Evolutionary conservation across 2,113 vertebrate genomes (phyloP).

Genomic region (Irena cyanogastra): DNA sequence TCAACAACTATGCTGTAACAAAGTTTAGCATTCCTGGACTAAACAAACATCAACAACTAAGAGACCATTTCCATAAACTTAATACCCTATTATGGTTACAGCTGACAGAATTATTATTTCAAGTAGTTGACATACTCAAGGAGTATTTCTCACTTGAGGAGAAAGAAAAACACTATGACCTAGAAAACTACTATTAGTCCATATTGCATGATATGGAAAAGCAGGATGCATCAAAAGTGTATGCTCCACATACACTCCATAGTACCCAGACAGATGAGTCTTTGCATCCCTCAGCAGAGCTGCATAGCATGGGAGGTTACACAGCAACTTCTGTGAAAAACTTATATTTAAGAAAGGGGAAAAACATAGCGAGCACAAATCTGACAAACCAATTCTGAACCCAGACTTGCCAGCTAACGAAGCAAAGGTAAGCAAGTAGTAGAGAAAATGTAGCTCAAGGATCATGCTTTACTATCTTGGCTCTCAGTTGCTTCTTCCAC

Average conservation of each 20-base stretch:
- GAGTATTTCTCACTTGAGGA: background rate
- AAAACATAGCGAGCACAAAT: background rate
- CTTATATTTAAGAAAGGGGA: background rate
- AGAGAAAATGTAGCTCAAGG: background rate
- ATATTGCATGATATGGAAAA: background rate
- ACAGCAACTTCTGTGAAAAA: background rate
- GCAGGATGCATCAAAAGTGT: rapidly evolving
- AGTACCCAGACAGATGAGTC: background rate
- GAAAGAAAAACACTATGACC: background rate
- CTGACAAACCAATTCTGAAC: background rate
- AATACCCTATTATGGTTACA: background rate
- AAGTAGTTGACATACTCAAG: background rate
- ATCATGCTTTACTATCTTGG: background rate
- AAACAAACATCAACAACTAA: background rate
- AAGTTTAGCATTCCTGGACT: background rate
- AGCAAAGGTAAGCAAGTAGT: background rate
- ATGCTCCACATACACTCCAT: background rate
- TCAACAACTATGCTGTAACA: background rate
- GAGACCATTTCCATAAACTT: background rate
- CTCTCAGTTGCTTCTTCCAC: background rate
- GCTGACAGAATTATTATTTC: background rate
- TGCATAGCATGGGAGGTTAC: background rate
- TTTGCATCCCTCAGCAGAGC: background rate
- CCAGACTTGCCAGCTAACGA: background rate
- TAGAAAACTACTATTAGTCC: background rate